Percentiles rank a stretch among this genome's conserved stretches.
These are phyloP conservation scores for Mercenaria mercenaria DNA, from an alignment of 1,140 invertebrate genomes.

Conservation along the genomic window DNA sequence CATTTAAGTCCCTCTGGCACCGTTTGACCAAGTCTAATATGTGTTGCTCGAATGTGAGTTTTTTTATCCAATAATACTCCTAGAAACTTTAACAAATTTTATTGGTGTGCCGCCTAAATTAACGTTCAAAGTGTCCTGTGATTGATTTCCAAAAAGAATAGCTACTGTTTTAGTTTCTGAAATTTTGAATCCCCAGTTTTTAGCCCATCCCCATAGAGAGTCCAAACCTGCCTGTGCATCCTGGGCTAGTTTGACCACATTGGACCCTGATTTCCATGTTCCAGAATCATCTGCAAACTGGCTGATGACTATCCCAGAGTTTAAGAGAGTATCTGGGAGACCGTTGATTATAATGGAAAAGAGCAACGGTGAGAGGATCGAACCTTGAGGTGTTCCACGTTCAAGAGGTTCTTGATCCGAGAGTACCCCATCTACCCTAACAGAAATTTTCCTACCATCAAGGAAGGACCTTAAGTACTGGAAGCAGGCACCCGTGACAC, in stretches of 20 bases:
- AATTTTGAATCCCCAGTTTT: conserved; percentile 32
- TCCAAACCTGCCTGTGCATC: neutral
- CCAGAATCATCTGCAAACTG: conserved; percentile 44
- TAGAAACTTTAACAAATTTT: neutral
- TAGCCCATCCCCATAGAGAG: neutral
- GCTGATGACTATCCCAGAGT: neutral
- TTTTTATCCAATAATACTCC: conserved; percentile 5
- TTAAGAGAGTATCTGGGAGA: conserved; percentile 7
- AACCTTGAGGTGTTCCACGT: neutral
- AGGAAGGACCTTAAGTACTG: conserved; percentile 26
- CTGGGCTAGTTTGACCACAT: neutral
- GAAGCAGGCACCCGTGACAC: conserved; percentile 17
- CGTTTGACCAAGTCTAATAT: neutral
- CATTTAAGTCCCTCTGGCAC: neutral
- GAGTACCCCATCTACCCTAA: neutral
- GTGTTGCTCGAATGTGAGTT: conserved; percentile 13
- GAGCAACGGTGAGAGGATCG: conserved; percentile 1
- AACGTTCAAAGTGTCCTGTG: neutral
- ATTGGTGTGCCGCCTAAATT: neutral
- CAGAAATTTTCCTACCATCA: conserved; percentile 5
- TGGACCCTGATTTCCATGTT: neutral
- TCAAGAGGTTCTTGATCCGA: neutral
- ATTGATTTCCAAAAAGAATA: neutral
- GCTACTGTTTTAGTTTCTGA: conserved; percentile 39
- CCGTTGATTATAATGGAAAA: conserved; percentile 25